A percentile compares a stretch with the other conserved stretches of the same genome.
Conservation (phyloP, 2,888 invertebrate species). For the Erebia aethiops region DNA sequence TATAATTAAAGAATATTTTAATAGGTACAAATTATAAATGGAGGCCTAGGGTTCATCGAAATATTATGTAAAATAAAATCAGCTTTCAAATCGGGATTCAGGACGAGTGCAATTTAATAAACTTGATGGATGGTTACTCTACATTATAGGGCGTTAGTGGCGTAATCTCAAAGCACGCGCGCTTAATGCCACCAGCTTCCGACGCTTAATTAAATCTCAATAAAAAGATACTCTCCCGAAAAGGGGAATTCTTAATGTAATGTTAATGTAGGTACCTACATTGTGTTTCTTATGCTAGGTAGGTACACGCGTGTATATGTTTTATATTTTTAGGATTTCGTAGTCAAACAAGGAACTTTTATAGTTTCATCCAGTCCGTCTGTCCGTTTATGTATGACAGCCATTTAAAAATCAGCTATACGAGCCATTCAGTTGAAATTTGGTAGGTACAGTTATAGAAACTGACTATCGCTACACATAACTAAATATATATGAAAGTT, state of each 20-base stretch:
- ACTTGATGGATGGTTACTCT: constrained; percentile 14
- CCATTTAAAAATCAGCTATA: too few species aligned
- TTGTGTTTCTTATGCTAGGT: constrained; percentile 2
- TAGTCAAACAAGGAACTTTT: too few species aligned
- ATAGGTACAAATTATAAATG: too few species aligned
- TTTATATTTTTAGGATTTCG: neutral
- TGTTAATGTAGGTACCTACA: constrained; percentile 39
- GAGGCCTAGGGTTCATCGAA: too few species aligned
- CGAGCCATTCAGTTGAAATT: too few species aligned
- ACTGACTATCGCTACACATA: too few species aligned
- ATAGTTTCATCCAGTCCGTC: too few species aligned
- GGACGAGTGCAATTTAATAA: neutral
- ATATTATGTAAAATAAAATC: neutral
- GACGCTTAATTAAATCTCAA: constrained; percentile 74
- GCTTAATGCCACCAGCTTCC: constrained; percentile 56
- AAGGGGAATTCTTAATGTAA: constrained; percentile 54
- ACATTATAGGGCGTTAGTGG: constrained; percentile 24
- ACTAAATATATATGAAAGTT: too few species aligned
- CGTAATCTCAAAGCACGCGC: constrained; percentile 62
- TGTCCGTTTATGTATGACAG: too few species aligned
- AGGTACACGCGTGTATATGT: neutral
- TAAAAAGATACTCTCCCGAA: constrained; percentile 56
- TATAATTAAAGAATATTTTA: too few species aligned
- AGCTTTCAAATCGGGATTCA: neutral
- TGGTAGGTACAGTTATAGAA: too few species aligned